Conservation (phyloP, 2,797 vertebrate species). For the Enoplosus armatus region DNA sequence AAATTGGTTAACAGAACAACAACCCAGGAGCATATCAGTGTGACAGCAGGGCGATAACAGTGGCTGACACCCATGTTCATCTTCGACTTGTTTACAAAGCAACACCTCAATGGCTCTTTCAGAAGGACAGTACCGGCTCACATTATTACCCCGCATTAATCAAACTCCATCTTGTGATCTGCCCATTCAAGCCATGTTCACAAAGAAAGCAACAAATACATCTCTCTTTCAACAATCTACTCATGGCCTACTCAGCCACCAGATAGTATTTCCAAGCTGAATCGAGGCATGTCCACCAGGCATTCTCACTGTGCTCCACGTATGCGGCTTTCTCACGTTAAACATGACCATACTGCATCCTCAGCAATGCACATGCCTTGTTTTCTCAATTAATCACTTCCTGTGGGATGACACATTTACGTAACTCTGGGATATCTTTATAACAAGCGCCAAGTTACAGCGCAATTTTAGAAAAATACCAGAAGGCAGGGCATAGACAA, state of each 20-base stretch:
- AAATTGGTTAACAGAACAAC: conserved; percentile 2
- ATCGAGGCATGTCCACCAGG: conserved; percentile 1
- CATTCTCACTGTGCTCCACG: conserved; percentile 4
- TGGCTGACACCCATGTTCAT: conserved; percentile 26
- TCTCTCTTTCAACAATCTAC: conserved; percentile 3
- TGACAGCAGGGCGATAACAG: conserved; percentile 30
- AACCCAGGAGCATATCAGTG: conserved; percentile 12
- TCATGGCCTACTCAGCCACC: not conserved
- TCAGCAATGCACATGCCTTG: conserved; percentile 1
- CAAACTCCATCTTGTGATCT: conserved; percentile 37
- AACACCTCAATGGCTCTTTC: conserved; percentile 18
- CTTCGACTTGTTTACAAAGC: conserved; percentile 49
- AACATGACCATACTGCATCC: conserved; percentile 7
- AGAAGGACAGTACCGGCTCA: conserved; percentile 11
- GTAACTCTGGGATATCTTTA: conserved; percentile 37
- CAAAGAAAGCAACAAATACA: conserved; percentile 21
- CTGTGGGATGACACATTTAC: conserved; percentile 32
- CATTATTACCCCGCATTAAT: conserved; percentile 26
- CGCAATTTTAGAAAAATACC: conserved; percentile 29
- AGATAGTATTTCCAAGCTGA: conserved; percentile 15
- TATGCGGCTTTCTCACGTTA: conserved; percentile 18
- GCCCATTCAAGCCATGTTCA: conserved; percentile 6
- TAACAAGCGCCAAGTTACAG: not conserved
- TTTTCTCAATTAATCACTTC: conserved; percentile 48
- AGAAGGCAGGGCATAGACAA: not conserved